phyloP scores from a whole-genome alignment of 2,113 vertebrate species.

The Pithys albifrons region DNA sequence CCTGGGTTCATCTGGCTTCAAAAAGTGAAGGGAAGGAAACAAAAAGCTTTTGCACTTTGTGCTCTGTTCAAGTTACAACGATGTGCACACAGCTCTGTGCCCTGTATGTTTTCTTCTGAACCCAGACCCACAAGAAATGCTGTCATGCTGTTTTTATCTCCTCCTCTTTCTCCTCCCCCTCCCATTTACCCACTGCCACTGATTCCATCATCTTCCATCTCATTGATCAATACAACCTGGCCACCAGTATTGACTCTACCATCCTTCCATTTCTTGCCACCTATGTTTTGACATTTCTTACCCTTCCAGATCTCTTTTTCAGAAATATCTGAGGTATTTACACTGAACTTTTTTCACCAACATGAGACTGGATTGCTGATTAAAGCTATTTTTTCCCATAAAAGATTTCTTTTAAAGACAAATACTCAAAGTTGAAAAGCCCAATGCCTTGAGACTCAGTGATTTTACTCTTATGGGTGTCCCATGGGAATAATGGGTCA shows the following conservation, averaged over 20 bases:
- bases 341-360: background rate
- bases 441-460: background rate
- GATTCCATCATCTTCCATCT: background rate
- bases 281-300: background rate
- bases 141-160: background rate
- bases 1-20: rapidly evolving
- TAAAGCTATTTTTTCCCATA: background rate
- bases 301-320: background rate
- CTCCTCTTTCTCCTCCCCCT: background rate
- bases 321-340: background rate
- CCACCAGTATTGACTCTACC: background rate
- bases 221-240: background rate
- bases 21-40: background rate
- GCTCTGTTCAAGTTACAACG: background rate
- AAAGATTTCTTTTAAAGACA: background rate
- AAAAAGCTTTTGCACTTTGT: background rate
- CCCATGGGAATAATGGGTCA: background rate
- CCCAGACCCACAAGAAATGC: background rate
- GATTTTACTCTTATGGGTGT: background rate
- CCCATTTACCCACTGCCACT: background rate
- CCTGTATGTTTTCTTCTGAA: background rate
- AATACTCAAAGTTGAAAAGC: background rate
- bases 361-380: background rate
- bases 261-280: background rate
- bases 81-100: background rate